phyloP scores from a whole-genome alignment of 2,113 vertebrate genomes.

The Pomatostomus ruficeps region DNA sequence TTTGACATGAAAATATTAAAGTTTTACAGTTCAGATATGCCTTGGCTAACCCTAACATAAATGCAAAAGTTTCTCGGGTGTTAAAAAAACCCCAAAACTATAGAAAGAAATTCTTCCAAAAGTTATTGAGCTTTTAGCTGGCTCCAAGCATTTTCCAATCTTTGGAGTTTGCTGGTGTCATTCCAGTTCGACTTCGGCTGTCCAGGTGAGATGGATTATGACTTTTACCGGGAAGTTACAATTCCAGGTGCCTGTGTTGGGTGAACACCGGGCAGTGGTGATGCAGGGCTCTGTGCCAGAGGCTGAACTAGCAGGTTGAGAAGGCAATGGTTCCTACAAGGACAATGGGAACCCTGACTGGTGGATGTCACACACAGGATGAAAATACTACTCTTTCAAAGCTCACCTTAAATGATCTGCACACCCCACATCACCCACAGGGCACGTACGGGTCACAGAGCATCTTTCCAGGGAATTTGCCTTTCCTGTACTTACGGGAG shows the following conservation, averaged over 20 bases:
- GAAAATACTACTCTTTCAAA: not conserved
- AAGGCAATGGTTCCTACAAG: conserved; percentile 56
- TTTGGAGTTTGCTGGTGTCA: not conserved
- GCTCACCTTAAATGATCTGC: not conserved
- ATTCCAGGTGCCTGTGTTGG: not conserved
- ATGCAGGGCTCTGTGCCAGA: conserved; percentile 44
- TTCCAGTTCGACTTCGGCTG: not conserved
- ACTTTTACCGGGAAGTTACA: not conserved
- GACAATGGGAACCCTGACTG: conserved; percentile 13
- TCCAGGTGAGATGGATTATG: conserved; percentile 20
- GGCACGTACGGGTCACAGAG: not conserved
- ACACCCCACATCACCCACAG: not conserved
- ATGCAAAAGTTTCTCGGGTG: conserved; percentile 21
- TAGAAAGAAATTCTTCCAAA: conserved; percentile 2
- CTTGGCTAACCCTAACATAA: conserved; percentile 32
- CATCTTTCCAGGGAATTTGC: not conserved
- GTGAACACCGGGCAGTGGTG: not conserved
- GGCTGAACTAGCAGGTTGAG: conserved; percentile 30
- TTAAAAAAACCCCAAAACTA: not conserved
- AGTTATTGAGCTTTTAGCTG: not conserved
- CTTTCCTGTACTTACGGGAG: not conserved
- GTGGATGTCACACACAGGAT: not conserved
- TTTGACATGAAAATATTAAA: conserved; percentile 66
- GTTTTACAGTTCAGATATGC: conserved; percentile 65
- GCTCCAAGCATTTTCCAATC: not conserved